Conservation (phyloP, 2,888 invertebrate genomes). For the Cosmopolites sordidus region DNA sequence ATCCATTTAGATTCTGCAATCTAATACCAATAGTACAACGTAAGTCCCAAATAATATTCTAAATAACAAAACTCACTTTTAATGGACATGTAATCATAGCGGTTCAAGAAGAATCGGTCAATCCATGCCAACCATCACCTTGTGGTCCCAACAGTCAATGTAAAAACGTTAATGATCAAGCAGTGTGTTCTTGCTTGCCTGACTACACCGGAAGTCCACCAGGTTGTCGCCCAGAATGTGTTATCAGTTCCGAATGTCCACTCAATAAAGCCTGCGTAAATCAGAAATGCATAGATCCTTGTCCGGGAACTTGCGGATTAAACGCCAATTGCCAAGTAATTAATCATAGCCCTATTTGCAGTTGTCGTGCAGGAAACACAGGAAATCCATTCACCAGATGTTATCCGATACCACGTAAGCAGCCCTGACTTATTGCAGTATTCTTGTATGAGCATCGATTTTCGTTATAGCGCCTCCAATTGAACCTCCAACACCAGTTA, state of each 20-base stretch:
- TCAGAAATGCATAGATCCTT: conserved; percentile 48
- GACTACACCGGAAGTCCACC: conserved; percentile 60
- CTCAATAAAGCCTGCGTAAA: conserved; percentile 46
- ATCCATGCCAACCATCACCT: conserved; percentile 70
- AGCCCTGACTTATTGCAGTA: not conserved
- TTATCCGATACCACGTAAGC: conserved; percentile 27
- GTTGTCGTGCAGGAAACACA: conserved; percentile 50
- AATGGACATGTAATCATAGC: conserved; percentile 53
- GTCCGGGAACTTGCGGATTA: conserved; percentile 54
- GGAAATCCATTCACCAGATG: conserved; percentile 76
- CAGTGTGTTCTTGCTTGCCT: conserved; percentile 57
- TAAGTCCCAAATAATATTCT: conserved; percentile 32
- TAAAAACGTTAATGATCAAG: conserved; percentile 57
- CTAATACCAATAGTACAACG: conserved; percentile 32
- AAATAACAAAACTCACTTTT: not conserved
- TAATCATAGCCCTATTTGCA: conserved; percentile 72
- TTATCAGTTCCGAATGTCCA: conserved; percentile 54
- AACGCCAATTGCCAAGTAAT: conserved; percentile 51
- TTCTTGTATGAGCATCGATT: not conserved
- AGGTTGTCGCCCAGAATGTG: conserved; percentile 56
- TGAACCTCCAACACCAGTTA: conserved; percentile 31
- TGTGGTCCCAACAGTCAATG: conserved; percentile 76
- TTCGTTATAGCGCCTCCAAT: conserved; percentile 20
- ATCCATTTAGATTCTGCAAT: conserved; percentile 57
- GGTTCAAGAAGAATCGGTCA: conserved; percentile 43